phyloP scores from a whole-genome alignment of 2,113 vertebrate species.

The Riparia riparia region DNA sequence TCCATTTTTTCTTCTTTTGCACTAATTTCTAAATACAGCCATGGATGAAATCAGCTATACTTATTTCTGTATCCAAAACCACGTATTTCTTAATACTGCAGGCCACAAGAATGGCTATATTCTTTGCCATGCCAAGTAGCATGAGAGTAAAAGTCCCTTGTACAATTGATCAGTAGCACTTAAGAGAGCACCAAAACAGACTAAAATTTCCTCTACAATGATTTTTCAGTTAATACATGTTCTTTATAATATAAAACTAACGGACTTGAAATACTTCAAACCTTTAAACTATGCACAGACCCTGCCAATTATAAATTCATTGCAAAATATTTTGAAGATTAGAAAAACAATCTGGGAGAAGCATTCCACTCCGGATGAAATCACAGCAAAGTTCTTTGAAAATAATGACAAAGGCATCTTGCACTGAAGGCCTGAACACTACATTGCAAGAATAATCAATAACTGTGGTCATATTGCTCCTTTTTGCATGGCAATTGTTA shows the following conservation, averaged over 20 bases:
- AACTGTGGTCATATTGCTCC: neutral
- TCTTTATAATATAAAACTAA: neutral
- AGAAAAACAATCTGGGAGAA: constrained; percentile 30
- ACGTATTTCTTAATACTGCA: neutral
- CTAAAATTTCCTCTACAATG: neutral
- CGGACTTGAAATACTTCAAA: neutral
- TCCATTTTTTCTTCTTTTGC: neutral
- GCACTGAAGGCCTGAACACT: neutral
- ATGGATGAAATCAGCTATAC: neutral
- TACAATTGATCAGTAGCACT: neutral
- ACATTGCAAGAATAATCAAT: neutral
- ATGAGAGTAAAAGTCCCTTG: neutral
- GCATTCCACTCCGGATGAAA: neutral
- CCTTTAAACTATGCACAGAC: constrained; percentile 11
- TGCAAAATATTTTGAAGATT: constrained; percentile 33
- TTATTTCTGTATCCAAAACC: neutral
- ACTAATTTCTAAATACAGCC: neutral
- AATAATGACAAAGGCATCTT: neutral
- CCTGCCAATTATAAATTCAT: constrained; percentile 19
- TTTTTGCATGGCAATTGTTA: neutral
- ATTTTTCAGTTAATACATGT: neutral
- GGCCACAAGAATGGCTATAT: neutral
- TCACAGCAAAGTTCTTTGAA: neutral
- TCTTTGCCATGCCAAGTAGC: neutral
- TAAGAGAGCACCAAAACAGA: neutral